phyloP scores from a whole-genome alignment of 2,888 invertebrate genomes.

The Dioctria rufipes region DNA sequence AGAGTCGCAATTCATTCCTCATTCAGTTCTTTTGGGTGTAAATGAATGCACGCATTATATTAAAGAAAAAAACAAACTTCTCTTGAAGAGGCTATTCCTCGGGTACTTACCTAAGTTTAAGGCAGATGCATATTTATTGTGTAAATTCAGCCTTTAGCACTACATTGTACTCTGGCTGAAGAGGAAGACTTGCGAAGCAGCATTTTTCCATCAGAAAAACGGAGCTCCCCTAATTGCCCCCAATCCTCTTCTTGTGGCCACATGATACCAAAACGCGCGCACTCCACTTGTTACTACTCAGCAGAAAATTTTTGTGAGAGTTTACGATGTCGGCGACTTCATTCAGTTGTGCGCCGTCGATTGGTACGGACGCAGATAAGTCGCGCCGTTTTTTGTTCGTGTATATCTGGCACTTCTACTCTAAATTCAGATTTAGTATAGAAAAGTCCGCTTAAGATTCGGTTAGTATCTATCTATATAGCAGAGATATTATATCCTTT shows the following conservation, averaged over 20 bases:
- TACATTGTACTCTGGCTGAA: neutral
- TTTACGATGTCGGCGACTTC: slow-evolving; percentile 60
- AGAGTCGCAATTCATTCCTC: neutral
- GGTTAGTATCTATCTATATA: slow-evolving; percentile 9
- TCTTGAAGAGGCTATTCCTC: neutral
- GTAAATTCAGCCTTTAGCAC: slow-evolving; percentile 15
- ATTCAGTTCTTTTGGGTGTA: slow-evolving; percentile 19
- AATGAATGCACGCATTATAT: neutral
- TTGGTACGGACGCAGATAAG: slow-evolving; percentile 68
- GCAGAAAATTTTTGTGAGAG: slow-evolving; percentile 48
- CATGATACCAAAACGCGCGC: slow-evolving; percentile 41
- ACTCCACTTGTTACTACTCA: slow-evolving; percentile 51
- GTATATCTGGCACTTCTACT: slow-evolving; percentile 50
- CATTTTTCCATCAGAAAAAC: slow-evolving; percentile 1
- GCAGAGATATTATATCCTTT: neutral
- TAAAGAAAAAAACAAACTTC: too few species aligned
- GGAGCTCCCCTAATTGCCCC: slow-evolving; percentile 47
- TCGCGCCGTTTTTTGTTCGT: slow-evolving; percentile 54
- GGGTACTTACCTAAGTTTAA: neutral
- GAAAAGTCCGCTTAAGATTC: slow-evolving; percentile 5
- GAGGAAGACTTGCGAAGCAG: slow-evolving; percentile 2
- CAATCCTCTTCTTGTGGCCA: slow-evolving; percentile 15
- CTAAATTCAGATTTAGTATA: slow-evolving; percentile 5
- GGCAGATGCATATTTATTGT: neutral
- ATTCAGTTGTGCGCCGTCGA: slow-evolving; percentile 72